phyloP scores from a whole-genome alignment of 1,140 invertebrate genomes.

The Aphis craccivora region DNA sequence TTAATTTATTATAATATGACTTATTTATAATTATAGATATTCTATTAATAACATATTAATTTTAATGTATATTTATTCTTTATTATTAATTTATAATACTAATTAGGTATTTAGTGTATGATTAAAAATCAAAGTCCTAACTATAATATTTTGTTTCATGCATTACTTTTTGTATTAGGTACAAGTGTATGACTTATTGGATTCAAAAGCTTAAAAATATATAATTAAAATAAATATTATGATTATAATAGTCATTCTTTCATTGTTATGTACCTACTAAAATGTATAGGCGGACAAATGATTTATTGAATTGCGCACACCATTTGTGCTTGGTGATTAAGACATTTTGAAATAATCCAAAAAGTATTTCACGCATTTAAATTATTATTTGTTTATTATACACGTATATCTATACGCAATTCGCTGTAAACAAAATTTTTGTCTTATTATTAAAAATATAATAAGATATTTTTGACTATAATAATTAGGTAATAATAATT shows the following conservation, averaged over 20 bases:
- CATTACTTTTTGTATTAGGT: background rate
- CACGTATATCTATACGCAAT: background rate
- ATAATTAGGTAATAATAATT: background rate
- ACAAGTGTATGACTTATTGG: background rate
- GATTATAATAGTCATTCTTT: background rate
- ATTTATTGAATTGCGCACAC: background rate
- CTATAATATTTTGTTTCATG: no score
- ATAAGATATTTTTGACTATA: background rate
- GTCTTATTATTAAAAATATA: background rate
- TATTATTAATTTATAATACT: background rate
- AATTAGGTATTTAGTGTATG: no score
- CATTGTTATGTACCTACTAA: background rate
- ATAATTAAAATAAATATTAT: background rate
- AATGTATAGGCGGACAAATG: background rate
- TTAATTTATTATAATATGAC: background rate
- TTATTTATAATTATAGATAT: background rate
- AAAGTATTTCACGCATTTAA: background rate
- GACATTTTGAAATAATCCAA: background rate
- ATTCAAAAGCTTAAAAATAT: background rate
- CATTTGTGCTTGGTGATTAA: background rate
- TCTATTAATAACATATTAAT: background rate
- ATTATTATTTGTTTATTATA: background rate
- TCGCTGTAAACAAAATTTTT: background rate
- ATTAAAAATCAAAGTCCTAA: background rate
- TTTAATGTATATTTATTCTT: background rate